Conservation (phyloP, 2,888 invertebrate genomes). For the Synanthedon myopaeformis region DNA sequence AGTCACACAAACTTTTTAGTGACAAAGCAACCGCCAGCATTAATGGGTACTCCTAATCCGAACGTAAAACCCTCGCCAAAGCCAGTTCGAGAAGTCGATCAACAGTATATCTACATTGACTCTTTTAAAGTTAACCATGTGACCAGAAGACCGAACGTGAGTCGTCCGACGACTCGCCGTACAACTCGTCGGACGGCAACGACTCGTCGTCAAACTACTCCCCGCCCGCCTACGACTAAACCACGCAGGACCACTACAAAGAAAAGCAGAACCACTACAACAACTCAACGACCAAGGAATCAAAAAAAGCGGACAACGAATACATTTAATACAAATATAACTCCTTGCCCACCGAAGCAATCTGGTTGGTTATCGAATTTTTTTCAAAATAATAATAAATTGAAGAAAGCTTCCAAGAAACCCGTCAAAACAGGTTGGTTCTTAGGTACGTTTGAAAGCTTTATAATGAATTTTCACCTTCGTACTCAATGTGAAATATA, state of each 20-base stretch:
- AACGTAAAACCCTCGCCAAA: constrained; percentile 5
- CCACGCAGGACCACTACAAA: constrained; percentile 10
- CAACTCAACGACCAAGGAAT: constrained; percentile 26
- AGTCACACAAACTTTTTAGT: constrained; percentile 60
- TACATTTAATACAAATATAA: constrained; percentile 19
- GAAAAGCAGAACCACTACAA: constrained; percentile 14
- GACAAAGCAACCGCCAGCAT: constrained; percentile 33
- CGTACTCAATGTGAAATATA: no score
- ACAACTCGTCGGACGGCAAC: constrained; percentile 20
- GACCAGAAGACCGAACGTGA: background rate
- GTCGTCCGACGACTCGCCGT: constrained; percentile 15
- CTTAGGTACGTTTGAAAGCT: constrained; percentile 30
- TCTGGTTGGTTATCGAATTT: constrained; percentile 44
- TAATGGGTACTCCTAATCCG: constrained; percentile 4
- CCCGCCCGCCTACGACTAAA: constrained; percentile 15
- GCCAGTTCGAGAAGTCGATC: constrained; percentile 9
- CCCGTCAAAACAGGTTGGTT: constrained; percentile 54
- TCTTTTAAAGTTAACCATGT: constrained; percentile 16
- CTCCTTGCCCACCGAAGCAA: constrained; percentile 36
- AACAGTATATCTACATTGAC: constrained; percentile 26
- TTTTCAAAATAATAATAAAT: constrained; percentile 34
- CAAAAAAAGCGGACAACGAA: no score
- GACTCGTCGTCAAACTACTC: constrained; percentile 12
- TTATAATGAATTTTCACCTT: no score
- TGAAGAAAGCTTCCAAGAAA: constrained; percentile 31